Conservation (phyloP, 2,113 vertebrate species). For the Rhinolophus sinicus region DNA sequence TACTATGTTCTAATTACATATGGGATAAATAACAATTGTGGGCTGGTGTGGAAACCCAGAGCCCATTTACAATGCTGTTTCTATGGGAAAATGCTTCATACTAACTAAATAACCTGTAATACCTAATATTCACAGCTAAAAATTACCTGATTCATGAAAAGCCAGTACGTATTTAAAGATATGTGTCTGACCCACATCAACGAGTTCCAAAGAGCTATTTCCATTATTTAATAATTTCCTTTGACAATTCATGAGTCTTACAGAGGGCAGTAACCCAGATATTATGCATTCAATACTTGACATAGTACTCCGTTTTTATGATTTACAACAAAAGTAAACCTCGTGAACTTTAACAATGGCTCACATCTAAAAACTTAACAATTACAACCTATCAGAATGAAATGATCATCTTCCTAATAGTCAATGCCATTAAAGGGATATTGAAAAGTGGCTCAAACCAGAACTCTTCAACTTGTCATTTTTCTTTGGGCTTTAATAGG, state of each 20-base stretch:
- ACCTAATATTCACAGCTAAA: neutral
- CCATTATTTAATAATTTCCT: conserved; percentile 33
- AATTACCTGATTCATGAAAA: conserved; percentile 3
- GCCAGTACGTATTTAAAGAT: neutral
- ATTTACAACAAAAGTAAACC: neutral
- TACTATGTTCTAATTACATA: neutral
- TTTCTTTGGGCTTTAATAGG: neutral
- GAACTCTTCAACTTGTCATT: neutral
- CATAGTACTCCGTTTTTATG: neutral
- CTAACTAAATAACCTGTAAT: neutral
- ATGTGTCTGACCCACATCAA: neutral
- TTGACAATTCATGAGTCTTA: neutral
- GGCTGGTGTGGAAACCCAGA: neutral
- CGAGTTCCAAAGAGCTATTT: neutral
- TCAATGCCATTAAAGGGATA: neutral
- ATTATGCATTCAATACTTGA: neutral
- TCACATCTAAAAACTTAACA: neutral
- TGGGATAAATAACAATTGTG: neutral
- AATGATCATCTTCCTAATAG: neutral
- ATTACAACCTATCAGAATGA: neutral
- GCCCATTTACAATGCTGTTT: neutral
- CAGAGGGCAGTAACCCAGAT: neutral
- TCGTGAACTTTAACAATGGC: neutral
- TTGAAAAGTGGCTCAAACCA: neutral
- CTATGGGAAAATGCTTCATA: neutral